Conservation (phyloP, 2,797 vertebrate genomes). For the Amazona finschi region DNA sequence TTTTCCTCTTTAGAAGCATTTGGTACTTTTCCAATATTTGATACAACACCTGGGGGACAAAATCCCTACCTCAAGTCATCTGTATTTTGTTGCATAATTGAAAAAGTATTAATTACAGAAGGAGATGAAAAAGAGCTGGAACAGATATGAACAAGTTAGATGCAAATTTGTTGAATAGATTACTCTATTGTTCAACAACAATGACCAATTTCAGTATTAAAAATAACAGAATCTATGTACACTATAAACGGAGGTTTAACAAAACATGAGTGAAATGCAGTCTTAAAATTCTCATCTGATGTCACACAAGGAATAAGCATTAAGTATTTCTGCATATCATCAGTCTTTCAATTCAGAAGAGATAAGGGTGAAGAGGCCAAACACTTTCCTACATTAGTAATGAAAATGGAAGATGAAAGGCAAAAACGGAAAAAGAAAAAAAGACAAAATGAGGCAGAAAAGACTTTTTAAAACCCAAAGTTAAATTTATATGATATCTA, state of each 20-base stretch:
- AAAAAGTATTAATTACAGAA: neutral
- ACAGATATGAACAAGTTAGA: neutral
- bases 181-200: neutral
- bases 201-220: neutral
- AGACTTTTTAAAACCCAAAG: neutral
- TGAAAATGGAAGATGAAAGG: neutral
- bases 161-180: constrained; percentile 9
- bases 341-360: neutral
- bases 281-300: neutral
- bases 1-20: neutral
- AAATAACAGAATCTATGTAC: neutral
- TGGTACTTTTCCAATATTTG: neutral
- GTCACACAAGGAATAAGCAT: neutral
- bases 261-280: neutral
- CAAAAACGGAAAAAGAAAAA: neutral
- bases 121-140: constrained; percentile 1
- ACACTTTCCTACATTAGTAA: neutral
- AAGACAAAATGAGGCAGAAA: neutral
- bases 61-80: neutral
- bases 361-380: neutral
- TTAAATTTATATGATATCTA: constrained; percentile 27
- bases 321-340: neutral
- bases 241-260: constrained; percentile 2
- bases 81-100: neutral
- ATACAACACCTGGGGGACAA: neutral